Base-by-base conservation (phyloP, 2,113 vertebrate species). In the Phasianus colchicus region DNA sequence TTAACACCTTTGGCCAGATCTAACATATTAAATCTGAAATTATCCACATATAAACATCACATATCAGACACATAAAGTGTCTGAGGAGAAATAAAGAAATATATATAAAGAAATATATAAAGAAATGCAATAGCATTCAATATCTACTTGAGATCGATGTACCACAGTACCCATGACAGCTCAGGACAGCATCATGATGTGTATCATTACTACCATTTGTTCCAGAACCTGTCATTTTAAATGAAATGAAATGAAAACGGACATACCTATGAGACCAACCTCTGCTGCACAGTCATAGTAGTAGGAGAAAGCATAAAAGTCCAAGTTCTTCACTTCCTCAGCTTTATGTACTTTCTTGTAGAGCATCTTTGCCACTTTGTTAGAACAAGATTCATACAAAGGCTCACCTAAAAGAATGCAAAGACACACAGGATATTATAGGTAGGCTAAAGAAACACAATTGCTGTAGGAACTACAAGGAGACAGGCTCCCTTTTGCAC, bases 241-340 rank as follows among this genome's bases (percentile, higher is more conserved):
- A 61, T 50, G 4, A 71, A 88, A 63, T 40, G 4, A 71, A 88
- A 71, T 6, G 6, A 67, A 55, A 24, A 8, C 36, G 78, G 57
- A 38, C 91, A 6, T 98, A 99, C 99, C 99, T 72, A 99, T 98
- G 83, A 98, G 96, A 4, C 98, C 97, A 30, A 98, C 97, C 38
- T 98, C 98, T 54, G 98, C 98, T 5, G 98, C 99, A 19, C 97
- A 97, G 93, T 99, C 98, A 9, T 99, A 99, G 94, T 99, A 99
- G 96, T 98, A 99, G 67, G 99, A 99, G 95, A 99, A 99, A 11
- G 99, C 98, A 64, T 99, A 99, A 88, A 99, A 99, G 45, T 98
- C 97, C 81, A 98, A 67, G 21, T 97, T 87, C 24, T 97, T 97
- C 9, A 97, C 98, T 88, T 98, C 98, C 6, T 96, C 93, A 11